These are phyloP conservation scores for Crypturellus tataupa DNA, from an alignment of 2,797 vertebrate species.

Conservation along the genomic window DNA sequence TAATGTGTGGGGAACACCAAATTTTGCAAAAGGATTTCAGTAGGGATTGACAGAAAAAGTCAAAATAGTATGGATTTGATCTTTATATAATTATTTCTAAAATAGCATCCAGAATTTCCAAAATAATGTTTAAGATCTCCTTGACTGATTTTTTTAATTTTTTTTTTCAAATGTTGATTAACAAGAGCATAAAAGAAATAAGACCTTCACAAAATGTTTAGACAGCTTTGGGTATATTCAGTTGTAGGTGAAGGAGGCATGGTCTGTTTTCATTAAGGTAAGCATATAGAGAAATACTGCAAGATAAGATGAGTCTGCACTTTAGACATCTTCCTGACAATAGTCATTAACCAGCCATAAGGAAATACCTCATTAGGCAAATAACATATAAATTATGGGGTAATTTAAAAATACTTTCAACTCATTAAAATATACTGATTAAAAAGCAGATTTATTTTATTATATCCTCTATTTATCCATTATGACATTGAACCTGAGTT, in stretches of 20 bases:
- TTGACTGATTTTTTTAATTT: background rate
- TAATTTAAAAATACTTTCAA: conserved; percentile 60
- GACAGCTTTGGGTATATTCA: background rate
- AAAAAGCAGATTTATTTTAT: conserved; percentile 27
- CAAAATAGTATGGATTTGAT: background rate
- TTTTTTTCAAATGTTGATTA: background rate
- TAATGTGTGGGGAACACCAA: background rate
- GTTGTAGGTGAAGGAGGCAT: background rate
- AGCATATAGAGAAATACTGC: background rate
- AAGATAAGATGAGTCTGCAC: conserved; percentile 21
- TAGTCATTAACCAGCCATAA: conserved; percentile 56
- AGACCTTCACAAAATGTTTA: background rate
- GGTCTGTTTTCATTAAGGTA: background rate
- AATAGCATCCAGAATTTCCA: background rate
- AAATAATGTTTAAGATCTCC: background rate
- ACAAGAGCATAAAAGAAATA: accelerated
- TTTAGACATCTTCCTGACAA: conserved; percentile 18
- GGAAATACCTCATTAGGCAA: conserved; percentile 67
- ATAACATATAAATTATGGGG: conserved; percentile 45
- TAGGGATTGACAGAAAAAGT: background rate
- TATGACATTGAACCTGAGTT: conserved; percentile 40
- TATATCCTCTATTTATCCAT: conserved; percentile 3
- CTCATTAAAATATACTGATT: conserved; percentile 44
- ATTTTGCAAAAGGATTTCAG: background rate
- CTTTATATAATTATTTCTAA: background rate